A percentile compares a stretch with the other conserved stretches of the same genome.
Evolutionary conservation across 2,113 vertebrate species (phyloP).

Genomic region (Sturnus vulgaris): DNA sequence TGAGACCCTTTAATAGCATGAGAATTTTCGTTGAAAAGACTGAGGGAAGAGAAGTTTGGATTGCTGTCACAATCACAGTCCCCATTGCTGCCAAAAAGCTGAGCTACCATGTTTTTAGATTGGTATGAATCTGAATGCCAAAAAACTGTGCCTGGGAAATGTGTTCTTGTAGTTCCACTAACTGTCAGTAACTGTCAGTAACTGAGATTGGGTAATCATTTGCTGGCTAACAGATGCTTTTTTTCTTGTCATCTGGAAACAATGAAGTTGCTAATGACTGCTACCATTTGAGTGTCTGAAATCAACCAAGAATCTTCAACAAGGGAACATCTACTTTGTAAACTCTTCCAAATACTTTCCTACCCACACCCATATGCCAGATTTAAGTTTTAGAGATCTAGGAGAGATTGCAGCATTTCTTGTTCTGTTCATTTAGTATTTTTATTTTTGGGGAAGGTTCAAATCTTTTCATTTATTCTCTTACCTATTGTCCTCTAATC

Average conservation of each 20-base stretch:
- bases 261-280: not conserved
- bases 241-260: conserved; percentile 16
- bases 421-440: not conserved
- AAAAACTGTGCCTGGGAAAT: not conserved
- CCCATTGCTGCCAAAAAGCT: not conserved
- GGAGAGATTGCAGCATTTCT: not conserved
- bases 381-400: not conserved
- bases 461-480: not conserved
- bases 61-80: not conserved
- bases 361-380: not conserved
- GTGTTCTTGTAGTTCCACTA: not conserved
- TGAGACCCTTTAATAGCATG: not conserved
- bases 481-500: not conserved
- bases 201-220: not conserved
- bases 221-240: not conserved
- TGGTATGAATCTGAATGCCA: not conserved
- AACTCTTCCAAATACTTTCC: conserved; percentile 10
- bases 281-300: not conserved
- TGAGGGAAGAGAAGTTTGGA: not conserved
- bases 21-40: not conserved
- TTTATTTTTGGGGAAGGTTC: not conserved
- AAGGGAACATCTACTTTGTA: not conserved
- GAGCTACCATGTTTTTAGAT: not conserved
- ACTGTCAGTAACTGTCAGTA: not conserved
- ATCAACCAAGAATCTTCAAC: not conserved